Base-by-base conservation (phyloP, 1,140 invertebrate genomes). In the Magallana angulata region DNA sequence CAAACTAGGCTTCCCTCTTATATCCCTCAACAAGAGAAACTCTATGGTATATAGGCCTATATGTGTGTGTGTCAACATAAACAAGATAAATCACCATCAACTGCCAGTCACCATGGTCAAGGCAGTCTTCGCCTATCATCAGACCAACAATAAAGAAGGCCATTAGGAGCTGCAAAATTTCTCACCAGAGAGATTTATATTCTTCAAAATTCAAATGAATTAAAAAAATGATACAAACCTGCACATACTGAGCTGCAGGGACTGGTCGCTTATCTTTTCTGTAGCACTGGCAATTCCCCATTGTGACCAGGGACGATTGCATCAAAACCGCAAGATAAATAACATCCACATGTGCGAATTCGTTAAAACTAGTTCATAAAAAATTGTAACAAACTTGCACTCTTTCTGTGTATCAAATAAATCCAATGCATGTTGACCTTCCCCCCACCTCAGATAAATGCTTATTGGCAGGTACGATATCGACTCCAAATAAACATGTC, bases 351-450 rank as follows among this genome's bases (percentile, higher is more conserved):
- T 30, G 24, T 30, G 68, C 68, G 24, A 76, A 76, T 30, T 76
- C 18, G 24, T 64, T 64, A 30, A 30, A 36, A 76, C 24, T 76
- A 76, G 68, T 76, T 76, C 68, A 76, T 30, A 76, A 76, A 76
- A 76, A 76, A 11, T 48, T 30, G 24, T 76, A 76, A 76, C 8
- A 76, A 76, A 76, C 24, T 30, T 76, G 68, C 24, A 76, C 68
- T 76, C 68, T 76, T 76, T 76, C 68, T 24, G 68, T 76, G 68
- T 76, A 76, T 76, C 24, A 76, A 76, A 76, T 36, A 76, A 76
- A 76, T 76, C 68, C 68, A 76, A 76, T 76, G 68, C 68, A 76
- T 76, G 68, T 76, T 76, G 68, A 76, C 68, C 68, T 76, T 76
- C 68, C 36, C 68, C 68, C 68, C 68, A 76, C 68, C 68, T 76